Percentiles rank a stretch among this genome's conserved stretches.
Evolutionary conservation across 2,888 invertebrate genomes (phyloP).

Genomic region (Acanthococcus lagerstroemiae): DNA sequence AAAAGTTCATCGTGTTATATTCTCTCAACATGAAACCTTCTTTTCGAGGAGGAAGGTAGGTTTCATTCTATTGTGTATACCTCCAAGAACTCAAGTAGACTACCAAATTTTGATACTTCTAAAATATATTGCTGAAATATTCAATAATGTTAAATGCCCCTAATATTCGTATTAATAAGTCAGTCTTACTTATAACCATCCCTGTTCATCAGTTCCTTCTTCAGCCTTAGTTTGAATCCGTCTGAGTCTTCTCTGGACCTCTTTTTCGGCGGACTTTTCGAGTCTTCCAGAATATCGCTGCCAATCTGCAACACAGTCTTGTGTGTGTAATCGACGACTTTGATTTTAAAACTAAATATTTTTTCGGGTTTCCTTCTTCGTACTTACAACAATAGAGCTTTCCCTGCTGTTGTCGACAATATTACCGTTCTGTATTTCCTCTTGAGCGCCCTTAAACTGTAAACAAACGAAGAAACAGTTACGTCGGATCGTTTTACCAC

Average conservation of each 20-base stretch:
- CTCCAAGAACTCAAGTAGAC: no score
- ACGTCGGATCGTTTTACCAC: no score
- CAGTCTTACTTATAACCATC: conserved; percentile 65
- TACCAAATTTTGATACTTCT: no score
- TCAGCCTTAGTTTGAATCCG: conserved; percentile 67
- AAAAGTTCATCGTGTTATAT: no score
- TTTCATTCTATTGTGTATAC: no score
- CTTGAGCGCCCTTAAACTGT: conserved; percentile 26
- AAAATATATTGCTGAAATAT: no score
- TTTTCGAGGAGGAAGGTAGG: no score
- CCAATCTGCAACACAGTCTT: conserved; percentile 9
- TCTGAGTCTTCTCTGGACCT: conserved; percentile 56
- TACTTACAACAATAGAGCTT: conserved; percentile 17
- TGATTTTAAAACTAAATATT: no score
- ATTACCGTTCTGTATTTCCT: conserved; percentile 22
- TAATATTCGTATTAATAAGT: neutral
- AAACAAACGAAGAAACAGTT: no score
- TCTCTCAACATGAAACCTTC: no score
- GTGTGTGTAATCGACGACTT: no score
- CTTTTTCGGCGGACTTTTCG: conserved; percentile 40
- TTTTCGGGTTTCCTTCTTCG: no score
- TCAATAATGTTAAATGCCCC: neutral
- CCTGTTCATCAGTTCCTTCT: conserved; percentile 73
- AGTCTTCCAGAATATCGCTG: conserved; percentile 7
- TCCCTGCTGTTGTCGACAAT: conserved; percentile 23